Conservation (phyloP, 2,797 vertebrate species). For the Luscinia megarhynchos region DNA sequence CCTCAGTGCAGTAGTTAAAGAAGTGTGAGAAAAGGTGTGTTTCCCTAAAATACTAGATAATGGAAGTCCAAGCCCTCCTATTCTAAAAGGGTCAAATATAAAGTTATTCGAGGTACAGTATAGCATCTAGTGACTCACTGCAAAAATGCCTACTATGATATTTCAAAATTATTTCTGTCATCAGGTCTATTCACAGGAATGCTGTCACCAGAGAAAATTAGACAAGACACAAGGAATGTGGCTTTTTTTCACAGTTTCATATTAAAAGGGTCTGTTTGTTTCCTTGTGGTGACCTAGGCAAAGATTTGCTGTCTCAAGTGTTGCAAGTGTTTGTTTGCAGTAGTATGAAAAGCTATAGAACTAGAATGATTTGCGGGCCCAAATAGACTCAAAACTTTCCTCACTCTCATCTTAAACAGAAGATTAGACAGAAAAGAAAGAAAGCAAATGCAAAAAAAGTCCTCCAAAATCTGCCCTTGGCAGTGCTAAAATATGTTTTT, state of each 20-base stretch:
- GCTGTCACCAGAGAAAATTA: not conserved
- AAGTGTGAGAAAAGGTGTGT: not conserved
- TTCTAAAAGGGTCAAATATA: not conserved
- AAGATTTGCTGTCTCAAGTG: not conserved
- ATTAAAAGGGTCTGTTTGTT: not conserved
- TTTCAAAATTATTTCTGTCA: not conserved
- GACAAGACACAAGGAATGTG: not conserved
- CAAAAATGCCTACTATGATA: not conserved
- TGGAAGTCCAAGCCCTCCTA: not conserved
- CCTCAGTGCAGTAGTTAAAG: not conserved
- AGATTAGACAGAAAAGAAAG: not conserved
- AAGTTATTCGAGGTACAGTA: not conserved
- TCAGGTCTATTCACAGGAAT: not conserved
- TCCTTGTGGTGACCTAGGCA: not conserved
- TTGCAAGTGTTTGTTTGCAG: not conserved
- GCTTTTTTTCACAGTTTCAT: not conserved
- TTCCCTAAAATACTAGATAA: not conserved
- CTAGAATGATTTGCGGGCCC: not conserved
- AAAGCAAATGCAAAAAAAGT: not conserved
- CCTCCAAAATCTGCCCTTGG: not conserved
- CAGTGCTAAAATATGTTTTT: conserved; percentile 44
- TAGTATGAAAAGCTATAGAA: not conserved
- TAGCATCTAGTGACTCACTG: not conserved
- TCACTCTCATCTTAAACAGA: not conserved
- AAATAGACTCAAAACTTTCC: not conserved